Evolutionary conservation across 2,797 vertebrate genomes (phyloP), one percentile per base, ranked within the genome.

Genomic region (Lithobates pipiens): DNA sequence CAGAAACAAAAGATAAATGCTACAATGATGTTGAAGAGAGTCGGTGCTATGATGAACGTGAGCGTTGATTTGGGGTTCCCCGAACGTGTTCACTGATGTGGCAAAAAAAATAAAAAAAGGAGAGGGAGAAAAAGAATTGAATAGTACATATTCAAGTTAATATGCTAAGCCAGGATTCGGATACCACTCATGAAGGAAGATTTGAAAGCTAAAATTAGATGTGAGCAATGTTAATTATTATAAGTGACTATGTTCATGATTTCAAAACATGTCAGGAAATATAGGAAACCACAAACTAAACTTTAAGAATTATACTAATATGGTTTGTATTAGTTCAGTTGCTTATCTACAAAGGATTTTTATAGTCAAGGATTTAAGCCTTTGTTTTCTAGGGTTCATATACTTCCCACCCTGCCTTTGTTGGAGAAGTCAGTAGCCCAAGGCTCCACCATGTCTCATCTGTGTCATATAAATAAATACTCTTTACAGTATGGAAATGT

Each of bases 211-310:
- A 80, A 54, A 71, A 54, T 70, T 70, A 80, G 54, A 71, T 54
- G 50, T 36, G 34, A 54, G 29, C 18, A 70, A 71, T 71, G 44
- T 15, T 54, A 80, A 71, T 71, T 80, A 57, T 80, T 80, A 54
- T 69, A 34, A 71, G 69, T 50, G 6, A 57, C 23, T 54, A 50
- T 18, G 57, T 63, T 74, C 8, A 72, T 57, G 15, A 82, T 29
- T 82, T 63, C 9, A 65, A 36, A 42, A n/a, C 50, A 50, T 73
- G n/a, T 81, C 25, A 63, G n/a, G 54, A 72, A 82, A 65, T 71
- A 71, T 36, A 39, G 54, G 34, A 74, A 74, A 74, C n/a, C 70
- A 63, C 50, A 21, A 82, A 63, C 39, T 23, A 74, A 74, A 27
- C n/a, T 34, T 23, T 42, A 29, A 34, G 32, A 81, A 44, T 82